Percentiles rank a stretch among this genome's conserved stretches.
Conservation (phyloP, 1,140 invertebrate species). For the Epicauta chinensis region DNA sequence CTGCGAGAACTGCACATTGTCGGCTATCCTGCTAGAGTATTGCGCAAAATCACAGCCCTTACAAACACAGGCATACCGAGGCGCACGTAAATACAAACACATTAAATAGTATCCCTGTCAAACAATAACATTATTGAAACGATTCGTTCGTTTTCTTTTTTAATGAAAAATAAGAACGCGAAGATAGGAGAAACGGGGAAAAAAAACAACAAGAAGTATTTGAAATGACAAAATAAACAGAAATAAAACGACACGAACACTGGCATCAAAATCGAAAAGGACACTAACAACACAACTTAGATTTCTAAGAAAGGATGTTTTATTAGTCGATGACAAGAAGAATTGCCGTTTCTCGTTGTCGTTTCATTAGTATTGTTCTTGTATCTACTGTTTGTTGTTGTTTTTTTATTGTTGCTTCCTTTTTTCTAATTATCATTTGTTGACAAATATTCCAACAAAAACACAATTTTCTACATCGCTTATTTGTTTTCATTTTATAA, state of each 20-base stretch:
- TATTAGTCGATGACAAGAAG: constrained; percentile 13
- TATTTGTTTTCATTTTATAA: constrained; percentile 11
- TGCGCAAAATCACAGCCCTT: constrained; percentile 12
- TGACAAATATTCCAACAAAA: constrained; percentile 2
- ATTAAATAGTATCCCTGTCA: not conserved
- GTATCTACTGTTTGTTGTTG: constrained; percentile 5
- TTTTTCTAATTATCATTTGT: constrained; percentile 7
- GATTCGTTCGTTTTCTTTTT: constrained; percentile 5
- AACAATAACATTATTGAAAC: constrained; percentile 6
- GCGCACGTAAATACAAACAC: too few relatives aligned
- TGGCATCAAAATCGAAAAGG: constrained; percentile 11
- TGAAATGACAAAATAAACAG: constrained; percentile 6
- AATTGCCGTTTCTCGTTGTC: constrained; percentile 3
- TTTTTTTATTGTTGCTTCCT: too few relatives aligned
- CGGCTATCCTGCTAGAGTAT: constrained; percentile 4
- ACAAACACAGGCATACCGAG: too few relatives aligned
- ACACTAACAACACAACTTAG: constrained; percentile 13
- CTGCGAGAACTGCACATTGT: constrained; percentile 10
- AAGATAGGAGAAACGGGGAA: too few relatives aligned
- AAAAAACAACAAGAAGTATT: not conserved
- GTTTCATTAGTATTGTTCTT: constrained; percentile 10
- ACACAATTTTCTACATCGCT: too few relatives aligned
- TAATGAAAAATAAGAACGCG: constrained; percentile 2
- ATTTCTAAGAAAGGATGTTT: constrained; percentile 13
- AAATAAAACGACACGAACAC: not conserved